Evolutionary conservation across 2,797 vertebrate species (phyloP).

Genomic region (Rhabdophis nuchalis): DNA sequence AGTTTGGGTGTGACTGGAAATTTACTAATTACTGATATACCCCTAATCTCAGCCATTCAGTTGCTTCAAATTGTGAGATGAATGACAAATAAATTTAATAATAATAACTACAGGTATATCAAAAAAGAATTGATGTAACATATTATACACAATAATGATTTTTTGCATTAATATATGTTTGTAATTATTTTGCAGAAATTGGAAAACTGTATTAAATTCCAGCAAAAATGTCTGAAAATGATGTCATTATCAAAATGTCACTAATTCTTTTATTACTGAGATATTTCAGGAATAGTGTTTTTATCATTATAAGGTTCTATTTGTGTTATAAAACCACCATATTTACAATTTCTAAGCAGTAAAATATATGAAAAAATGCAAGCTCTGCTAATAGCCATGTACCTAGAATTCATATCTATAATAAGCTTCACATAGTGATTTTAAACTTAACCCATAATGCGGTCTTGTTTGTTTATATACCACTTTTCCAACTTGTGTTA

Average conservation of each 20-base stretch:
- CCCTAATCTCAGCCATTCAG: background rate
- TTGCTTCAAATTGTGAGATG: background rate
- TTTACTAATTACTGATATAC: slow-evolving; percentile 25
- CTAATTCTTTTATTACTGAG: background rate
- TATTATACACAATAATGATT: background rate
- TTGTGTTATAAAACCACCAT: background rate
- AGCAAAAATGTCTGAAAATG: background rate
- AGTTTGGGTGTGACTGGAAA: slow-evolving; percentile 16
- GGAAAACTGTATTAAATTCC: background rate
- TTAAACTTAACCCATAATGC: background rate
- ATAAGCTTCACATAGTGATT: background rate
- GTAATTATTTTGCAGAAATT: background rate
- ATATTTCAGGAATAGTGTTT: background rate
- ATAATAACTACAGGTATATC: background rate
- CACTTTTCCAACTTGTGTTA: background rate
- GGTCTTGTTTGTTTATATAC: background rate
- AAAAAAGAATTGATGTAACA: background rate
- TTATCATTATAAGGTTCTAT: background rate
- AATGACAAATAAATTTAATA: background rate
- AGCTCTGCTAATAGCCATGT: background rate
- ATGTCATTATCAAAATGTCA: background rate
- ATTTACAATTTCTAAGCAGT: background rate
- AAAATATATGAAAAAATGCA: background rate
- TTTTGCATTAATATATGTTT: background rate
- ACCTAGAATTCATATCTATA: background rate